Percentiles rank a stretch among this genome's conserved stretches.
phyloP scores from a whole-genome alignment of 30 jellyfish, hydroid and myxozoan species.

The Aurelia coerulea region DNA sequence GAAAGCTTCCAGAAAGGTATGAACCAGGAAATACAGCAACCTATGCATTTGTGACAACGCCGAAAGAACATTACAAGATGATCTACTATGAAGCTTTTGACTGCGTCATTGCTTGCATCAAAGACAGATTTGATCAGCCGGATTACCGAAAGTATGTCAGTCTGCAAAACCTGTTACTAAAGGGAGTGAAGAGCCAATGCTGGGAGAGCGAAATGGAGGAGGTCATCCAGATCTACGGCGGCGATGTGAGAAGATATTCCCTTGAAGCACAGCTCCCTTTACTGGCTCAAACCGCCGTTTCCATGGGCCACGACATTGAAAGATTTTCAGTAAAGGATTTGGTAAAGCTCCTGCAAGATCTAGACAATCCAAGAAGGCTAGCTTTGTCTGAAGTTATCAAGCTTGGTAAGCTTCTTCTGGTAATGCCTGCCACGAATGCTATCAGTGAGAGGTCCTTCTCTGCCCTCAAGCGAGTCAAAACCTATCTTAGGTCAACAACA shows the following conservation, averaged over 20 bases:
- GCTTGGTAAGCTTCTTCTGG: conserved; percentile 14
- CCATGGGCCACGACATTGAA: background rate
- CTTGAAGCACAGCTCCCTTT: conserved; percentile 7
- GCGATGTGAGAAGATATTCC: background rate
- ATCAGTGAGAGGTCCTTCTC: conserved; percentile 67
- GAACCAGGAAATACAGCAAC: background rate
- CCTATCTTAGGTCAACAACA: conserved; percentile 55
- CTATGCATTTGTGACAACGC: conserved; percentile 18
- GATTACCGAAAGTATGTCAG: conserved; percentile 20
- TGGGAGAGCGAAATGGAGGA: conserved; percentile 7
- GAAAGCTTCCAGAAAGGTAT: conserved; percentile 5
- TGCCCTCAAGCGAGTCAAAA: conserved; percentile 60
- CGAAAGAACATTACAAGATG: conserved; percentile 22
- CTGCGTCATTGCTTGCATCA: conserved; percentile 32
- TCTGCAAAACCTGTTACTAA: background rate
- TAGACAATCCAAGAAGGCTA: conserved; percentile 60
- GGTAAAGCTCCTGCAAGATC: conserved; percentile 50
- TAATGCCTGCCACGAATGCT: conserved; percentile 22
- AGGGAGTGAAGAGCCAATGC: conserved; percentile 5
- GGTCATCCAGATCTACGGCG: background rate
- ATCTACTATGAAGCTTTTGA: conserved; percentile 34
- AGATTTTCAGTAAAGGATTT: conserved; percentile 36
- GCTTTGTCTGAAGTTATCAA: conserved; percentile 7
- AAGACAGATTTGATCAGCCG: conserved; percentile 59
- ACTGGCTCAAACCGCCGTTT: conserved; percentile 13